Evolutionary conservation across 2,888 invertebrate genomes (phyloP), one percentile per base, ranked within the genome.

Genomic region (Selenia dentaria): DNA sequence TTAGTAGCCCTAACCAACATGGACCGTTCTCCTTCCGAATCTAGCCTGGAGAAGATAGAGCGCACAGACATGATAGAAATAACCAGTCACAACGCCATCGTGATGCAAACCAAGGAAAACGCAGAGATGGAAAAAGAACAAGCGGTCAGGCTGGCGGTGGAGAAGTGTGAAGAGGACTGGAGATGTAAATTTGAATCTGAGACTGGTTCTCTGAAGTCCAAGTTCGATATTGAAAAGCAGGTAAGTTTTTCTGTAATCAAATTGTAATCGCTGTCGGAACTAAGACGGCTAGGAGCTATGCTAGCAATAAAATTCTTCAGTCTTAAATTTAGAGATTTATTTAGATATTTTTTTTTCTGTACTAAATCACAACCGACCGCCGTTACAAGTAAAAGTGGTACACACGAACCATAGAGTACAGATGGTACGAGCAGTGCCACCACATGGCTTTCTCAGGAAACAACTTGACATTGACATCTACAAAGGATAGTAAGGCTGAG

Each of bases 11-110:
- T 93, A 47, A 93, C 93, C 6, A 93, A 93, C 32, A 94, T 95
- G 92, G 95, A 96, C 60, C 91, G 94, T 25, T 95, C 95, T 41
- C 95, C 95, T 0, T 95, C 95, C 3, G 96, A 96, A 59, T 93
- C 93, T 1, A 96, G 94, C 70, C 83, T 96, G 3, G 96, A 96
- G 67, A 95, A 94, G 78, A 93, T 94, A 11, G 95, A 95, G 78
- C 92, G 94, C 2, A 91, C 92, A 0, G 94, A 93, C 62, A 88
- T 93, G 53, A 94, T 93, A 60, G 93, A 94, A 62, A 81, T 94
- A 22, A 74, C 88, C 2, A 93, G 91, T 51, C 94, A 94, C 67
- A 94, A 95, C 60, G 91, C 93, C 0, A 93, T 94, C 27, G 75
- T 96, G 13, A 91, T 92, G 55, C 94, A 95, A 69, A 91, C 94